Base-by-base conservation (phyloP, 2,797 vertebrate genomes). In the Miichthys miiuy region DNA sequence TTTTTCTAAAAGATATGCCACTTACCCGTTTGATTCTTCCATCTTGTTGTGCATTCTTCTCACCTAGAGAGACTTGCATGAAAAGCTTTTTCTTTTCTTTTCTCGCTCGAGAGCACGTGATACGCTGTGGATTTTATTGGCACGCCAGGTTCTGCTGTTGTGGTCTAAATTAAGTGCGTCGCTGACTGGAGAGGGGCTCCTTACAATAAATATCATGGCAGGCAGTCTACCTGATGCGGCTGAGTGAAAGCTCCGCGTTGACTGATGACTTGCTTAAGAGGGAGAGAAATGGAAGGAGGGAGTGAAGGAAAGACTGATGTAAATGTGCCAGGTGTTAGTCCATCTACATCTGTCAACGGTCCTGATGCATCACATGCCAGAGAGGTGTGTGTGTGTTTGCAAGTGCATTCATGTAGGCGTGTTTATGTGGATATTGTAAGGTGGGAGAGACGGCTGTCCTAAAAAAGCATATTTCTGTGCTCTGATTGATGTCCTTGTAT, bases 221-320 rank as follows among this genome's bases (percentile, higher is more conserved):
- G 42, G 42, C 42, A 41, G 54, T 25, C 68, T 50, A 34, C 58
- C 54, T 79, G 78, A 69, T 23, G 13, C 47, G 44, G 63, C 73
- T 65, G 62, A 89, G 56, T 54, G 72, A 82, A 80, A 67, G 54
- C 62, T 65, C 23, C 18, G 57, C 55, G 62, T 20, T 83, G 80
- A 89, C 77, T 79, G 81, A 83, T 83, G 81, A 76, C 67, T 82
- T 72, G 46, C 46, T 82, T 80, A 75, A 80, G 67, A 64, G 68
- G 57, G 80, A 80, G 61, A 87, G 57, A 75, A 69, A 77, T 80
- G 47, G 52, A 65, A 48, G 55, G 58, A 75, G 38, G 41, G 81
- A 64, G 52, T 55, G 41, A 63, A 42, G 30, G 30, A 67, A 69
- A 73, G 80, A 71, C 51, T 52, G 72, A 72, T 84, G 68, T 70